Evolutionary conservation across 1,140 invertebrate species (phyloP).

Genomic region (Chelonus insularis): DNA sequence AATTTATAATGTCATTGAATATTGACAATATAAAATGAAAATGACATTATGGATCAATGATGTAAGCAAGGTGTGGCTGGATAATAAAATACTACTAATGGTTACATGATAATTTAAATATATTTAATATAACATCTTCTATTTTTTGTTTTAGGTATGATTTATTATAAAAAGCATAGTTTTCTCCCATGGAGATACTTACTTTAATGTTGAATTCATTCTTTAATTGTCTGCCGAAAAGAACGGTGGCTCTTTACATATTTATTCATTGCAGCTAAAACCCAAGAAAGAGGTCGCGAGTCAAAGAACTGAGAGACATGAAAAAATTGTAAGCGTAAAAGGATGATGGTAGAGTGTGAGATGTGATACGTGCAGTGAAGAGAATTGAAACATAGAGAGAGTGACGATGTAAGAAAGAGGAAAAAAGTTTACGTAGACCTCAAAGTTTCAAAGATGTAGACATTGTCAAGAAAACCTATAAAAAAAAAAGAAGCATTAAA

Average conservation of each 20-base stretch:
- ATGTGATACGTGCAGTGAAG: neutral
- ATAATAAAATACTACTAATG: neutral
- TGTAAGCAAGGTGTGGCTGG: neutral
- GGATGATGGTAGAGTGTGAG: neutral
- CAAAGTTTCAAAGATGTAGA: neutral
- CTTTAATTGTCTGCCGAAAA: neutral
- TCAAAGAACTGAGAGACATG: slow-evolving; percentile 18
- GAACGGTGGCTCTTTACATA: neutral
- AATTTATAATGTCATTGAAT: slow-evolving; percentile 1
- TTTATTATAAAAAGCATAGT: too few species aligned
- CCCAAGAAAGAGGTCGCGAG: slow-evolving; percentile 20
- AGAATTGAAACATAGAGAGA: neutral
- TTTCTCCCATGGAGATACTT: too few species aligned
- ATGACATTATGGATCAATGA: slow-evolving; percentile 5
- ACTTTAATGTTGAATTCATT: neutral
- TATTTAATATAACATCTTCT: too few species aligned
- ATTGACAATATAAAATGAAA: slow-evolving; percentile 3
- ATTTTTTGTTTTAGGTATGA: too few species aligned
- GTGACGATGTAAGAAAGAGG: neutral
- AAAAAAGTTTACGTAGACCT: neutral
- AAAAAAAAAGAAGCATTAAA: neutral
- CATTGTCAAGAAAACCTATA: neutral
- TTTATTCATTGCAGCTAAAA: slow-evolving; percentile 22
- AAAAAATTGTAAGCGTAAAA: neutral
- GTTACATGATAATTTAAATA: neutral